Base-by-base conservation (phyloP, 1,140 invertebrate genomes). In the Parapsyche elsis region DNA sequence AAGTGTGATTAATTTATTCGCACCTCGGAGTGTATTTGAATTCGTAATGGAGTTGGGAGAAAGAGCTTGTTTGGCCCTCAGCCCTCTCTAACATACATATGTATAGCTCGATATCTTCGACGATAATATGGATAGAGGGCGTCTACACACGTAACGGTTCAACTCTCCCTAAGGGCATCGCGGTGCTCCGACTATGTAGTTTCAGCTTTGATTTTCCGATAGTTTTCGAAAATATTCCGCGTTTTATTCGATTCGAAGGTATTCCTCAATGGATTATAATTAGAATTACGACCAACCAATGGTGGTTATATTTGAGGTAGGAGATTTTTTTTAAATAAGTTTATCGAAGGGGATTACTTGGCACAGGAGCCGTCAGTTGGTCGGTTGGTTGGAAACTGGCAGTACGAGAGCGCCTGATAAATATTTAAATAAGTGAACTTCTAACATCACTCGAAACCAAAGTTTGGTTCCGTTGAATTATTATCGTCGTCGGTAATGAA, bases 401-500 rank as follows among this genome's bases (percentile, higher is more conserved):
- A 30, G 79, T 67, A n/a, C n/a, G 61, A 45, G 44, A 78, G 81
- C 79, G 74, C 76, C 74, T 77, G 81, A 78, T 83, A 80, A 83
- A 83, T 83, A 83, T 83, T 83, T 83, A 83, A 83, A 80, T 83
- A 79, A 57, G 57, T 73, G 76, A 83, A 83, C 79, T 83, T 83
- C 79, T 53, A 67, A 78, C 81, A 80, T 24, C 71, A 67, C 64
- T 46, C 53, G 75, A 71, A 71, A 61, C 78, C 78, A 24, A 76
- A 61, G 30, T 77, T 77, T 75, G 71, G 67, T 80, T 53, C 75
- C 26, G 46, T 53, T 83, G 74, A 83, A 83, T 83, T 78, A 83
- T 83, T 83, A 80, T 77, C 76, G 49, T 71, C 71, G 26, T 59
- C 57, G 53, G 59, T 77, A 77, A 77, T 77, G 75, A 67, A 77